A percentile compares a stretch with the other conserved stretches of the same genome.
Conservation (phyloP, 1,140 invertebrate genomes). For the Drosophila erecta region DNA sequence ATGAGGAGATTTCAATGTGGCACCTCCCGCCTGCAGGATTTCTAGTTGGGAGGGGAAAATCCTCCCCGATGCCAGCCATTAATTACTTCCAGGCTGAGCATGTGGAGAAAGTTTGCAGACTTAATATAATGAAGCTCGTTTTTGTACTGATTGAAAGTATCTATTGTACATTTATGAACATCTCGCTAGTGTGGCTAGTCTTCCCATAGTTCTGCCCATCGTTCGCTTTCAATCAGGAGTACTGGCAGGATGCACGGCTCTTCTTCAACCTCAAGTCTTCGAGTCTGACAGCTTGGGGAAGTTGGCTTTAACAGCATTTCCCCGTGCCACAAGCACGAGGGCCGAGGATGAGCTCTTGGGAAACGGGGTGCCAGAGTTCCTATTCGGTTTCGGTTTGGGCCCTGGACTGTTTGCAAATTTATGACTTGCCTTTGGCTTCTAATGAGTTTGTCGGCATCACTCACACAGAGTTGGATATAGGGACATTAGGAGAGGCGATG, state of each 20-base stretch:
- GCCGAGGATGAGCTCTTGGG: neutral
- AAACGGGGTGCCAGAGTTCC: slow-evolving; percentile 7
- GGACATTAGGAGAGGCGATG: neutral
- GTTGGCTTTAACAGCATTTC: slow-evolving; percentile 63
- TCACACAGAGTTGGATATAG: slow-evolving; percentile 52
- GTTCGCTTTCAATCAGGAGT: slow-evolving; percentile 19
- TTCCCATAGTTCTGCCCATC: neutral
- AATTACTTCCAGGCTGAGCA: slow-evolving; percentile 5
- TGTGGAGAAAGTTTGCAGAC: slow-evolving; percentile 1
- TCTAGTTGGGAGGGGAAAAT: slow-evolving; percentile 14
- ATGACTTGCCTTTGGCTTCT: slow-evolving; percentile 76
- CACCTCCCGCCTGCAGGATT: slow-evolving; percentile 21
- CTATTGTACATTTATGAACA: too few relatives aligned
- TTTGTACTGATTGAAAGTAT: too few relatives aligned
- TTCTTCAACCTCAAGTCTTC: slow-evolving; percentile 27
- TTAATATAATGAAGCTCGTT: neutral
- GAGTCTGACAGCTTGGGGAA: slow-evolving; percentile 61
- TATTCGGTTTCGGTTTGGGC: slow-evolving; percentile 37
- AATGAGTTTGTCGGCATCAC: slow-evolving; percentile 81
- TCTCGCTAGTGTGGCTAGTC: too few relatives aligned
- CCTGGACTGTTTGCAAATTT: slow-evolving; percentile 71
- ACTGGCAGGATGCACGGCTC: slow-evolving; percentile 8
- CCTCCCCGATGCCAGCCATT: slow-evolving; percentile 37
- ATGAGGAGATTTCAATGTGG: slow-evolving; percentile 21
- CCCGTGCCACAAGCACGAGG: slow-evolving; percentile 38